Evolutionary conservation across 1,140 invertebrate genomes (phyloP).

Genomic region (Triops cancriformis): DNA sequence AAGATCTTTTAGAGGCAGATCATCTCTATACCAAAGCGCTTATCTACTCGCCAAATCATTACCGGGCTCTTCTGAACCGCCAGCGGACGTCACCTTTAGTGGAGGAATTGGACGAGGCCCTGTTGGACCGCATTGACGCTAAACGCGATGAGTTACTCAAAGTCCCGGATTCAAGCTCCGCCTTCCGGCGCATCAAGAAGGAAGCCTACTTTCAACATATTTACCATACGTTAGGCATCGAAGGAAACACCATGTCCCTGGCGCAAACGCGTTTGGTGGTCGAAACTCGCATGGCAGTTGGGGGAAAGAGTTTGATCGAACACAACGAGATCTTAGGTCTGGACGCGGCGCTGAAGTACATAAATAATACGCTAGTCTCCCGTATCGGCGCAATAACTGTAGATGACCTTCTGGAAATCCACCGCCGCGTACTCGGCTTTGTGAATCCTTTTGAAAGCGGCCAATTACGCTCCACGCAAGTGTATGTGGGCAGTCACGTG

Average conservation of each 20-base stretch:
- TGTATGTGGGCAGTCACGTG: conserved; percentile 84
- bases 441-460: conserved; percentile 85
- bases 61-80: conserved; percentile 66
- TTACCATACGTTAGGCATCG: conserved; percentile 94
- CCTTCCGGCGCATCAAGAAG: conserved; percentile 76
- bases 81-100: conserved; percentile 77
- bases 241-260: conserved; percentile 95
- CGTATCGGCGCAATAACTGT: conserved; percentile 60
- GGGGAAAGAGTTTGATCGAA: conserved; percentile 88
- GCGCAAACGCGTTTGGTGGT: conserved; percentile 83
- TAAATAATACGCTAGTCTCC: conserved; percentile 77
- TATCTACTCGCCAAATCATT: conserved; percentile 69
- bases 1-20: conserved; percentile 82
- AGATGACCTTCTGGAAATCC: conserved; percentile 85
- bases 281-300: conserved; percentile 84
- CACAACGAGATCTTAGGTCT: conserved; percentile 93
- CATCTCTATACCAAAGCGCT: conserved; percentile 74
- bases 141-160: conserved; percentile 71
- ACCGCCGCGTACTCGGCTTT: conserved; percentile 83
- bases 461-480: conserved; percentile 68
- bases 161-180: conserved; percentile 67
- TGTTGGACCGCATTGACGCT: conserved; percentile 70
- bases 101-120: conserved; percentile 74
- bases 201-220: conserved; percentile 94
- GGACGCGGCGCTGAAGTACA: conserved; percentile 89